phyloP scores from a whole-genome alignment of 1,140 invertebrate species.

The Drosophila leontia region DNA sequence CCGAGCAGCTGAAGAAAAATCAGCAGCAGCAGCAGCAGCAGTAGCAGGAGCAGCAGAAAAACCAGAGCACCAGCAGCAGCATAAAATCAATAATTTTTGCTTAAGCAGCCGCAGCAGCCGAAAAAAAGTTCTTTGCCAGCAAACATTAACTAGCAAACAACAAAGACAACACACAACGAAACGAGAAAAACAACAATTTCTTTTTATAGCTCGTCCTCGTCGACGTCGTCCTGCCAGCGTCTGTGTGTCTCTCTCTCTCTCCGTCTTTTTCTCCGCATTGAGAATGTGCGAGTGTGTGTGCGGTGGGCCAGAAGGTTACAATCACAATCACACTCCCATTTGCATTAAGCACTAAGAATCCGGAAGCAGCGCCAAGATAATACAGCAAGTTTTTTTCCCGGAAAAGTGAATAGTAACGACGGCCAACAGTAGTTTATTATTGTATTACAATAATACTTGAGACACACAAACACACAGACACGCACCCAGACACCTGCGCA shows the following conservation, averaged over 20 bases:
- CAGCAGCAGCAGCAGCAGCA: conserved; percentile 24
- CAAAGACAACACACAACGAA: conserved; percentile 33
- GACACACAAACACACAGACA: conserved; percentile 13
- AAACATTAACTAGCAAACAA: conserved; percentile 69
- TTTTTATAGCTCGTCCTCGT: conserved; percentile 46
- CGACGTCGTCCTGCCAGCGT: conserved; percentile 13
- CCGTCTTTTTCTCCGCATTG: conserved; percentile 5
- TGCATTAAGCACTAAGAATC: conserved; percentile 65
- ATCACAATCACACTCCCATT: conserved; percentile 21
- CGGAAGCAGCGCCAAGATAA: conserved; percentile 56
- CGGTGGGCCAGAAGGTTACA: conserved; percentile 60
- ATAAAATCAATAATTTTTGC: conserved; percentile 81
- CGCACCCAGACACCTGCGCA: conserved; percentile 52
- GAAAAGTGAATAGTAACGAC: conserved; percentile 64
- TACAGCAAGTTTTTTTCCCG: conserved; percentile 12
- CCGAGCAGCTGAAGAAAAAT: conserved; percentile 30
- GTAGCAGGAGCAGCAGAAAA: conserved; percentile 13
- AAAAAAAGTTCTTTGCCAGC: conserved; percentile 58
- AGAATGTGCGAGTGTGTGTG: conserved; percentile 44
- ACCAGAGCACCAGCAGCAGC: conserved; percentile 52
- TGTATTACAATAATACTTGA: conserved; percentile 60
- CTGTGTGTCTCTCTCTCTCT: conserved; percentile 2
- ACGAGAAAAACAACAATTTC: conserved; percentile 52
- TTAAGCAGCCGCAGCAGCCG: conserved; percentile 69
- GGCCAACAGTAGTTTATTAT: conserved; percentile 72